Evolutionary conservation across 2,888 invertebrate species (phyloP), one percentile per base, ranked within the genome.

Genomic region (Leucophora obtusa): DNA sequence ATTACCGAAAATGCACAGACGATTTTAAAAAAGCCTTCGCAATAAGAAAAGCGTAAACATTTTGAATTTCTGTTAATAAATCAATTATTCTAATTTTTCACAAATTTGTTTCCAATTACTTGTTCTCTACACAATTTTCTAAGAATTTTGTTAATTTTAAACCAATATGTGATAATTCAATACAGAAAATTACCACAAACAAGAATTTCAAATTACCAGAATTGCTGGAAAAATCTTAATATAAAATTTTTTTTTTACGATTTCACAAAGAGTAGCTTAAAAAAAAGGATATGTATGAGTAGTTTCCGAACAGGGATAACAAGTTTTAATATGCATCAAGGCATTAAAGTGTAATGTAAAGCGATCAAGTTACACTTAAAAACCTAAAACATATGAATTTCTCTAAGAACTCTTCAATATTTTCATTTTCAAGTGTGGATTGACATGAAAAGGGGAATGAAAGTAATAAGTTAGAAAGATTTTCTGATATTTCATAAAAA

Each of bases 81-180:
- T 28, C 4, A 43, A 24, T 50, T 62, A 24, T n/a, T 8, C 21
- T 47, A 24, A 62, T 59, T 14, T 6, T 43, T 43, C 2, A 18
- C 14, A 14, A 17, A 17, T 63, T 63, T 70, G 24, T 75, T 51
- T 58, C 7, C 8, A 53, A 63, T 62, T 51, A 33, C 58, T 53
- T 7, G 0, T 24, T 38, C 10, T n/a, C 10, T 38, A 4, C 1
- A 7, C 28, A 69, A 70, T 38, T 59, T 70, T 70, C 76, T 28
- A 28, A 10, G 59, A 66, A 56, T 4, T 15, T 18, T 33, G 2
- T 21, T 7, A 70, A 66, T 60, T 35, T 43, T 18, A 81, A 84
- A 75, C 84, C 85, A 84, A 83, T 83, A 83, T 79, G 72, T 65
- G 54, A 66, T 79, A 83, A 83, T 79, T 78, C 78, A 84, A 43